Conservation (phyloP, 2,888 invertebrate species). For the Rhamphomyia laevipes region DNA sequence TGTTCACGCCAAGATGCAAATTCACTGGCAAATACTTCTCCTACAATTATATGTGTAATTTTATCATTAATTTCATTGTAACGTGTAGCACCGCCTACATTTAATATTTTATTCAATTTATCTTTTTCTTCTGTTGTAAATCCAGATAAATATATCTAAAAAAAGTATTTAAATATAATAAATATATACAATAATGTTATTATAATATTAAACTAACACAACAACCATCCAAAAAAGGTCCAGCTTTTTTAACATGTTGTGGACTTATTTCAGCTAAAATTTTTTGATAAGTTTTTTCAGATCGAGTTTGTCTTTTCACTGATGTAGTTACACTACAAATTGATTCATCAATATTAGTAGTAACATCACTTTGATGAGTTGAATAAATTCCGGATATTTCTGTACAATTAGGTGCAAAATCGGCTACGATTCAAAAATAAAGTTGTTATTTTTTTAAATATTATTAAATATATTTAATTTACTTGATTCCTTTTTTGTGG, state of each 20-base stretch:
- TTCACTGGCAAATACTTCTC: conserved; percentile 43
- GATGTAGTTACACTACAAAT: conserved; percentile 14
- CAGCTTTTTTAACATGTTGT: conserved; percentile 56
- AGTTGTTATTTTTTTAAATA: too few relatives aligned
- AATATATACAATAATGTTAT: background rate
- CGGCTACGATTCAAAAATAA: conserved; percentile 23
- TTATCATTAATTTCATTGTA: conserved; percentile 63
- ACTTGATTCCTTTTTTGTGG: conserved; percentile 40
- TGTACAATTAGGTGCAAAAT: conserved; percentile 24
- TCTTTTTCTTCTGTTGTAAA: conserved; percentile 51
- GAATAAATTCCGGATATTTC: conserved; percentile 31
- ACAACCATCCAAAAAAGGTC: conserved; percentile 80
- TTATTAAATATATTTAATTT: background rate
- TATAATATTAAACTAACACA: conserved; percentile 46
- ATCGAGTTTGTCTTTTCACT: conserved; percentile 13
- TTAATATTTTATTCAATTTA: conserved; percentile 56
- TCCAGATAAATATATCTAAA: conserved; percentile 56
- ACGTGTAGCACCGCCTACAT: conserved; percentile 72
- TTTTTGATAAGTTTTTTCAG: conserved; percentile 16
- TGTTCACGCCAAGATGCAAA: conserved; percentile 17
- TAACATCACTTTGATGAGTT: background rate
- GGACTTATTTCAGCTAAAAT: conserved; percentile 44
- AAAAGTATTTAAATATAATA: conserved; percentile 11
- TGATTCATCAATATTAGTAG: conserved; percentile 2
- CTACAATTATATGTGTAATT: conserved; percentile 70